Evolutionary conservation across 2,797 vertebrate species (phyloP).

Genomic region (Acipenser transmontanus): DNA sequence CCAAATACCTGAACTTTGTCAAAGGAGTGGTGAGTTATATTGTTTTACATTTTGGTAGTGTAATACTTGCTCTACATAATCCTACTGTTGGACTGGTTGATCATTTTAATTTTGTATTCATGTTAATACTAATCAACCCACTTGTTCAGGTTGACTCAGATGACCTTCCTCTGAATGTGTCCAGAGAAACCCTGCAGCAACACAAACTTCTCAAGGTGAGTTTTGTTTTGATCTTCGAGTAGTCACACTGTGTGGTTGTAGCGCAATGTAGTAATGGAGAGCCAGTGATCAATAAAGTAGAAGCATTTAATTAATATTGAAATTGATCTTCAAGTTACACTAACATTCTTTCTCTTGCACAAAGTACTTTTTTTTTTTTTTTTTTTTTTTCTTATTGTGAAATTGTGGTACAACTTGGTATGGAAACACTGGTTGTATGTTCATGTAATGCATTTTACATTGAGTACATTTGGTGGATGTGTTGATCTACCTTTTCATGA

Average conservation of each 20-base stretch:
- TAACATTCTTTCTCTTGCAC: too few relatives aligned
- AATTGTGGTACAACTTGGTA: too few relatives aligned
- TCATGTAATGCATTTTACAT: too few relatives aligned
- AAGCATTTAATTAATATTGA: too few relatives aligned
- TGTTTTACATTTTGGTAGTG: background rate
- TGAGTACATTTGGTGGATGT: too few relatives aligned
- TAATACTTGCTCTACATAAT: background rate
- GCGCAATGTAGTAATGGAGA: background rate
- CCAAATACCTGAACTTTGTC: slow-evolving; percentile 94
- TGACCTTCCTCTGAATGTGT: slow-evolving; percentile 94
- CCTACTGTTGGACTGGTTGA: too few relatives aligned
- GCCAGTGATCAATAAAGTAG: background rate
- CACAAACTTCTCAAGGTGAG: slow-evolving; percentile 93
- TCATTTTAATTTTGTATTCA: background rate
- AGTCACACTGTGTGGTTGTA: background rate
- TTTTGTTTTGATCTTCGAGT: background rate
- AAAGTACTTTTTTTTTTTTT: too few relatives aligned
- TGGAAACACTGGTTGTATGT: too few relatives aligned
- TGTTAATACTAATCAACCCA: background rate
- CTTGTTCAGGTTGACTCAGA: slow-evolving; percentile 86
- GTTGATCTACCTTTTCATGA: too few relatives aligned
- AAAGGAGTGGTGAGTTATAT: slow-evolving; percentile 87
- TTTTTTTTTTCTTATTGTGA: too few relatives aligned
- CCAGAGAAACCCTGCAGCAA: slow-evolving; percentile 95
- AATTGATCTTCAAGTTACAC: too few relatives aligned